A percentile compares a stretch with the other conserved stretches of the same genome.
phyloP scores from a whole-genome alignment of 1,140 invertebrate genomes.

The Drosophila nigrodunni region DNA sequence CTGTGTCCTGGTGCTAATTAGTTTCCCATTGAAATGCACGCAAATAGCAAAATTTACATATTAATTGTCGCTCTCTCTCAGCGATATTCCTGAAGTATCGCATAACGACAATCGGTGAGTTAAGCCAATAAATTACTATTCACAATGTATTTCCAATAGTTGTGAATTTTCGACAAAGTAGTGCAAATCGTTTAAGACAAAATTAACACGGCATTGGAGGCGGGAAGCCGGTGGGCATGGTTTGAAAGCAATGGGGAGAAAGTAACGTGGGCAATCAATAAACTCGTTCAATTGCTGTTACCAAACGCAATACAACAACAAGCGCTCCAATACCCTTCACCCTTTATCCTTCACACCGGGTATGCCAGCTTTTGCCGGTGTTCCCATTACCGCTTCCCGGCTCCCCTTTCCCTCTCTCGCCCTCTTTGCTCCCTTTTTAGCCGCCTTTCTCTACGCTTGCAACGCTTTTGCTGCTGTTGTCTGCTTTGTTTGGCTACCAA shows the following conservation, averaged over 20 bases:
- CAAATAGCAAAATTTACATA: slow-evolving; percentile 3
- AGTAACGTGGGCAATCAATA: slow-evolving; percentile 48
- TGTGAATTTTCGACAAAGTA: slow-evolving; percentile 50
- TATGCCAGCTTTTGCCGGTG: neutral
- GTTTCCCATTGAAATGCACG: slow-evolving; percentile 16
- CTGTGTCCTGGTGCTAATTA: slow-evolving; percentile 7
- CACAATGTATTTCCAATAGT: slow-evolving; percentile 18
- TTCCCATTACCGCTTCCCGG: neutral
- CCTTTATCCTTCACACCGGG: slow-evolving; percentile 24
- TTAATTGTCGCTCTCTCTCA: slow-evolving; percentile 15
- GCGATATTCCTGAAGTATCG: slow-evolving; percentile 5
- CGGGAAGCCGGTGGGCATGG: neutral
- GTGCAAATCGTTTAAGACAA: slow-evolving; percentile 65
- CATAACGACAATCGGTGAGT: neutral
- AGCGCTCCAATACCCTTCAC: slow-evolving; percentile 41
- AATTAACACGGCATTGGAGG: slow-evolving; percentile 46
- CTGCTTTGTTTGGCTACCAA: slow-evolving; percentile 43
- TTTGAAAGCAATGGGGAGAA: neutral
- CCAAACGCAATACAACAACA: slow-evolving; percentile 47
- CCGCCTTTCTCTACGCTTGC: slow-evolving; percentile 13
- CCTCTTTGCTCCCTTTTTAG: neutral
- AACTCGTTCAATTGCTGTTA: slow-evolving; percentile 48
- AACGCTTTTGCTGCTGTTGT: slow-evolving; percentile 38
- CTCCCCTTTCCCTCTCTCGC: neutral
- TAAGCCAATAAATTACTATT: slow-evolving; percentile 21